Percentiles rank a stretch among this genome's conserved stretches.
Evolutionary conservation across 2,797 vertebrate species (phyloP).

Genomic region (Microchirus variegatus): DNA sequence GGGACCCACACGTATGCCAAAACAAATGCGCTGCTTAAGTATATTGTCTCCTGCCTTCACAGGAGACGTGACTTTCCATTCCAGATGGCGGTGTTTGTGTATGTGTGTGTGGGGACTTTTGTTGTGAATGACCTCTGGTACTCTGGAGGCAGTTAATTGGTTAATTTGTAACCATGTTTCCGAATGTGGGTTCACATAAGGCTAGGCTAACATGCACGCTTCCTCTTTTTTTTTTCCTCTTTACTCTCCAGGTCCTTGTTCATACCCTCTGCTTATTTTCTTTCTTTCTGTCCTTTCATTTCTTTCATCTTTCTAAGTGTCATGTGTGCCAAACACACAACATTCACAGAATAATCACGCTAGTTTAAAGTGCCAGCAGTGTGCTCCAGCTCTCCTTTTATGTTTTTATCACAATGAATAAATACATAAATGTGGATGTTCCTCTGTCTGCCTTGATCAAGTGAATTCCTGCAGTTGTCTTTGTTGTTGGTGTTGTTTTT

Average conservation of each 20-base stretch:
- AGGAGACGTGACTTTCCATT: conserved; percentile 56
- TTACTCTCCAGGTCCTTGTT: neutral
- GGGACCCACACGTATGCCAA: conserved; percentile 51
- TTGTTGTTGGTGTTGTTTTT: neutral
- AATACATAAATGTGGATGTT: conserved; percentile 3
- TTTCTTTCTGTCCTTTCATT: neutral
- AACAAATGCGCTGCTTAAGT: conserved; percentile 56
- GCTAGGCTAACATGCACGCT: neutral
- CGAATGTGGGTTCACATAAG: conserved; percentile 15
- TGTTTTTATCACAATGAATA: conserved; percentile 6
- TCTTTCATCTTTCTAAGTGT: neutral
- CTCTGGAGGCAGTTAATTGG: conserved; percentile 47
- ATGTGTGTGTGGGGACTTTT: conserved; percentile 22
- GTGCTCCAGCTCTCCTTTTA: neutral
- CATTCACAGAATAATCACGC: conserved; percentile 4
- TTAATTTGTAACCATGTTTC: conserved; percentile 64
- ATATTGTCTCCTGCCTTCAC: conserved; percentile 49
- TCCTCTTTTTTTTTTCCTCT: neutral
- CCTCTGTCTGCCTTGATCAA: neutral
- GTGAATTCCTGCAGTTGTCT: neutral
- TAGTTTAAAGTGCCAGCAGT: conserved; percentile 13
- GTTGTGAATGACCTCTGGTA: conserved; percentile 37
- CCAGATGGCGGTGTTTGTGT: conserved; percentile 25
- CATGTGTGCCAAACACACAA: neutral
- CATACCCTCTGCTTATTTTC: neutral